Evolutionary conservation across 1,140 invertebrate species (phyloP).

Genomic region (Chrysomallon squamiferum): DNA sequence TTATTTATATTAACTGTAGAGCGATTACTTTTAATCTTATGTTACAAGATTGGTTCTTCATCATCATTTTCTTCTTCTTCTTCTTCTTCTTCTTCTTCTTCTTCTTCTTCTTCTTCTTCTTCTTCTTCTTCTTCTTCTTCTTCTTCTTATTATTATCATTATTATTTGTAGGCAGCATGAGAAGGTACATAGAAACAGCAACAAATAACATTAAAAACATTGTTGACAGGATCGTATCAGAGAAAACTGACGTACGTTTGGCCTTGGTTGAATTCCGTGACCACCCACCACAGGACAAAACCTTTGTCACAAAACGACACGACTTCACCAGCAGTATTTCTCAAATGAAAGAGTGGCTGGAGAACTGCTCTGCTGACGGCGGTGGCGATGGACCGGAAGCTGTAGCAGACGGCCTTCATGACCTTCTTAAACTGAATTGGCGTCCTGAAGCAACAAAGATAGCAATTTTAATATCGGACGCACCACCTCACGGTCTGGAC

Average conservation of each 20-base stretch:
- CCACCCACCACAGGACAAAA: constrained; percentile 45
- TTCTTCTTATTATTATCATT: no score
- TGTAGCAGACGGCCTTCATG: constrained; percentile 52
- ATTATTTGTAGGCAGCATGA: no score
- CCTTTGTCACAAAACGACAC: constrained; percentile 45
- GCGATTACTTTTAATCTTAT: no score
- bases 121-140: no score
- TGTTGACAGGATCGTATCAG: constrained; percentile 47
- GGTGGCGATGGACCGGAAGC: constrained; percentile 55
- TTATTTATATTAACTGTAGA: no score
- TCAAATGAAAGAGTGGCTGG: constrained; percentile 49
- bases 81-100: no score
- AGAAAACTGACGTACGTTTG: constrained; percentile 47
- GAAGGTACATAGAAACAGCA: no score
- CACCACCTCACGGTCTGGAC: constrained; percentile 52
- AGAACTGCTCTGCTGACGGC: constrained; percentile 35
- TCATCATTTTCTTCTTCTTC: no score
- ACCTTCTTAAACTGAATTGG: constrained; percentile 50
- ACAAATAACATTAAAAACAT: constrained; percentile 48
- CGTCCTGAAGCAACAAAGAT: constrained; percentile 50
- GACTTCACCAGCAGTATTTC: constrained; percentile 49
- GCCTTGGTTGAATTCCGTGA: constrained; percentile 55
- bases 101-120: no score
- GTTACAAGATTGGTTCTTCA: no score
- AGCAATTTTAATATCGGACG: constrained; percentile 51